Base-by-base conservation (phyloP, 2,888 invertebrate genomes). In the Sericinus montela region DNA sequence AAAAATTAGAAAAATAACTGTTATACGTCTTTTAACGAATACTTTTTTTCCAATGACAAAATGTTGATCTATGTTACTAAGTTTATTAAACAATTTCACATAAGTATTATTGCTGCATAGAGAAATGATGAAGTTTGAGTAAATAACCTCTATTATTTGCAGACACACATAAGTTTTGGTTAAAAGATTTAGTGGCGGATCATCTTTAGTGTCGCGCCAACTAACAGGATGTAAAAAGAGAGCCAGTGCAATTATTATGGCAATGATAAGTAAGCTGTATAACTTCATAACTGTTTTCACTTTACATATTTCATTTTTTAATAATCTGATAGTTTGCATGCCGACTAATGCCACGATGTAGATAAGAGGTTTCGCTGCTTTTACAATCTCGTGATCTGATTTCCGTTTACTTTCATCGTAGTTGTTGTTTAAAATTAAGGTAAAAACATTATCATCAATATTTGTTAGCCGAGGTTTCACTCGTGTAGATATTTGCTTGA, bases 181-280 rank as follows among this genome's bases (percentile, higher is more conserved):
- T 11, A 80, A 46, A 23, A 77, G 59, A 29, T 74, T 72, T 3
- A 81, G 51, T 1, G 81, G 80, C 3, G 72, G 46, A 44, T 81
- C 80, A 9, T 60, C 46, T 39, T 51, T 65, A 0, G 72, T 72
- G 1, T 67, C 60, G 1, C 44, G 48, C 76, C 74, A 75, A 51
- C 68, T 71, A 0, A 45, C 48, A 1, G 76, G 73, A 11, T 36
- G 62, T 0, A 73, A 32, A n/a, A 60, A 54, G 3, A 53, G 9
- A 1, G 58, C 53, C 1, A 63, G 15, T 7, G 52, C 29, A 2
- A 63, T 15, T 11, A 67, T 56, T 15, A 46, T 16, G 13, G 40
- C 11, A 23, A 75, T 59, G 8, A 73, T 15, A n/a, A 63, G 30
- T 3, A 74, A 13, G 34, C 62, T 61, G 53, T 75, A 72, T 0